Evolutionary conservation across 1,140 invertebrate genomes (phyloP), one percentile per base, ranked within the genome.

Genomic region (Zaprionus lachaisei): DNA sequence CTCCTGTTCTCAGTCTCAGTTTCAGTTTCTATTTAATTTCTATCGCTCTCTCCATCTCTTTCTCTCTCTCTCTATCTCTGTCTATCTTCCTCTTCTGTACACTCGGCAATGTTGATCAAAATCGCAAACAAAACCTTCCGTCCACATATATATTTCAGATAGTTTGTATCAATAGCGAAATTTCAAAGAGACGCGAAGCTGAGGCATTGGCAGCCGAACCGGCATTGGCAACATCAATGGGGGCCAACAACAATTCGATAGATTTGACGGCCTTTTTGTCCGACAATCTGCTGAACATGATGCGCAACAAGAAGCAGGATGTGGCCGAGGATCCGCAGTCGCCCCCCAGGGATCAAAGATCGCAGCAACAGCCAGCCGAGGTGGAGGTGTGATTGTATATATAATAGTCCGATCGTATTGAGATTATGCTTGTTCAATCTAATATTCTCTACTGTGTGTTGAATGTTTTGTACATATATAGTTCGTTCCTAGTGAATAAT

Each of bases 81-180:
- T 31, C 41, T 60, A 15, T 66, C 7, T 20, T 22, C 12, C 55
- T 58, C 34, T 51, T 41, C 44, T 72, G 37, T 65, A 60, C 60
- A 34, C 26, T 51, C 34, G 84, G 84, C 78, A 79, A 76, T 87
- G 78, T 58, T 90, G 81, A 77, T 81, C 78, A 84, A 34, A 34
- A 90, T 66, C 62, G 72, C 81, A 89, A 87, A 87, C 74, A 87
- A 67, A 79, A 71, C 65, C 60, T 84, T 80, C 65, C 60, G 78
- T 80, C 73, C 81, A 78, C 66, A 80, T 87, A 49, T 89, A 84
- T 89, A 69, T 89, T 89, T 89, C 84, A 89, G 84, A 90, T 89
- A 90, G 85, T 89, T 89, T 89, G 72, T 90, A 90, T 89, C 84
- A 84, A 79, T 90, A 79, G 85, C 67, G 75, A 84, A 81, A 84